A percentile compares a stretch with the other conserved stretches of the same genome.
These are phyloP conservation scores for Catagonus wagneri DNA, from an alignment of 2,113 vertebrate species.

Conservation along the genomic window DNA sequence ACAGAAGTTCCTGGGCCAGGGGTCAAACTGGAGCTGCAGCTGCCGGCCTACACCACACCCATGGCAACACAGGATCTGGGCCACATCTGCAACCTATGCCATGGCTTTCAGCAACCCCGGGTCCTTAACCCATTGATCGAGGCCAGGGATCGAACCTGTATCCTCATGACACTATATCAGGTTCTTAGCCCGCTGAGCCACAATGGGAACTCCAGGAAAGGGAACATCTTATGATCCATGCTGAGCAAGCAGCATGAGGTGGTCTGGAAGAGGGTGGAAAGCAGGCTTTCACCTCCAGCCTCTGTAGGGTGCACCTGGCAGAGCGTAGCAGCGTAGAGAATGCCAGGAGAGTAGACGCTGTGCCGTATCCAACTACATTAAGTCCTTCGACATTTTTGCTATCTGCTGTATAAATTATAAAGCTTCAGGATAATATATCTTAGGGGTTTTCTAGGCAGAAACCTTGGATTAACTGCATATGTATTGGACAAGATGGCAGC, in stretches of 20 bases:
- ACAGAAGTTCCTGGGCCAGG: no score
- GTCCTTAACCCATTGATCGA: no score
- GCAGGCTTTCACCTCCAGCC: neutral
- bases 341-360: neutral
- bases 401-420: constrained; percentile 28
- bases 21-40: no score
- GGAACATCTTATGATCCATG: neutral
- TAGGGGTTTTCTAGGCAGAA: constrained; percentile 58
- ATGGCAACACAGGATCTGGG: no score
- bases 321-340: neutral
- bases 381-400: constrained; percentile 39
- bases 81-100: no score
- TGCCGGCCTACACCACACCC: no score
- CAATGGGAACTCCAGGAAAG: neutral
- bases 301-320: neutral
- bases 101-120: no score
- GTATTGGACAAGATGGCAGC: neutral
- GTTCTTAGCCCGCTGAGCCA: no score
- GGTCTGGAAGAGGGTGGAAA: neutral
- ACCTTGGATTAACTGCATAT: neutral
- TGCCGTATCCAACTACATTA: neutral
- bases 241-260: neutral
- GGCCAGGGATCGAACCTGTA: no score
- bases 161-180: no score
- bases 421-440: constrained; percentile 56